Evolutionary conservation across 2,113 vertebrate species (phyloP).

Genomic region (Brachirus orientalis): DNA sequence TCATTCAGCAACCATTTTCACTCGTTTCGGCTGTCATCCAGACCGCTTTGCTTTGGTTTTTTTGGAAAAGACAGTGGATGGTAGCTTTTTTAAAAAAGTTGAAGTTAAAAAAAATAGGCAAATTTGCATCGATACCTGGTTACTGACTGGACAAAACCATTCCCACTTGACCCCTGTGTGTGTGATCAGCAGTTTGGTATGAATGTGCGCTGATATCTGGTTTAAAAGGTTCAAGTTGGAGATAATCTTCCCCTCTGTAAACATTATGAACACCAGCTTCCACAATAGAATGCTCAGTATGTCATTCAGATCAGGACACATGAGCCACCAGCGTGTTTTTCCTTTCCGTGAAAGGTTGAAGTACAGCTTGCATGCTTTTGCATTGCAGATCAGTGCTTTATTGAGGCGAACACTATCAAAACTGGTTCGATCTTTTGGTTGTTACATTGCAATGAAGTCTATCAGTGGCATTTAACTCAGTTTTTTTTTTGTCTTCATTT

Average conservation of each 20-base stretch:
- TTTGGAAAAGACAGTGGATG: neutral
- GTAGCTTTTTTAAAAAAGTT: neutral
- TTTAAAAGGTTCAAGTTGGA: conserved; percentile 20
- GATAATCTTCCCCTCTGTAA: conserved; percentile 42
- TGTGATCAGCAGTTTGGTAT: conserved; percentile 1
- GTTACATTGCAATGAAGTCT: neutral
- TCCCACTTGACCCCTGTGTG: conserved; percentile 11
- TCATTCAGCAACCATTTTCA: conserved; percentile 7
- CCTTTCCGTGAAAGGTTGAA: neutral
- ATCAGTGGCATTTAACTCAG: no score
- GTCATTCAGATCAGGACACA: neutral
- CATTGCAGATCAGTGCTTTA: neutral
- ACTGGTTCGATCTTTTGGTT: neutral
- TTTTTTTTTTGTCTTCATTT: neutral
- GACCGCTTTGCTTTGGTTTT: neutral
- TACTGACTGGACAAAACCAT: conserved; percentile 6
- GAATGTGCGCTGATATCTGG: neutral
- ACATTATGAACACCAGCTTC: conserved; percentile 21
- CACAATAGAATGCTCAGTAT: conserved; percentile 33
- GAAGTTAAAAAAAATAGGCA: neutral
- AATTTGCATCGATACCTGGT: neutral
- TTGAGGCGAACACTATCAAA: neutral
- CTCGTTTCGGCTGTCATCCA: neutral
- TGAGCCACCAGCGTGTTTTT: neutral
- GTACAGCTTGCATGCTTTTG: conserved; percentile 1